These are phyloP conservation scores for Tinea pellionella DNA, from an alignment of 2,888 invertebrate genomes.

Conservation along the genomic window DNA sequence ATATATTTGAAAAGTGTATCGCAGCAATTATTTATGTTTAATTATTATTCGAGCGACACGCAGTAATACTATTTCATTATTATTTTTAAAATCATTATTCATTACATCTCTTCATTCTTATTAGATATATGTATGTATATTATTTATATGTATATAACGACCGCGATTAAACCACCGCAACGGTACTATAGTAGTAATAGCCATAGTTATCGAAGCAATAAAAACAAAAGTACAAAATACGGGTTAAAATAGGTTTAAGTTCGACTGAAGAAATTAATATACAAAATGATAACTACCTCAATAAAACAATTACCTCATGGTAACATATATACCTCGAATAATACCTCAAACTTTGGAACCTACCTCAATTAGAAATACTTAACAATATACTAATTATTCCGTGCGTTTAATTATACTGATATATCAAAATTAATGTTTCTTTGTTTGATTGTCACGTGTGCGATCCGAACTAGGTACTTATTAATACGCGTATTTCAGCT, in stretches of 20 bases:
- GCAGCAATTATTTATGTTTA: conserved; percentile 3
- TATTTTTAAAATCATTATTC: too few relatives aligned
- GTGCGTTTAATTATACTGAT: too few relatives aligned
- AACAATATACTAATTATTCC: too few relatives aligned
- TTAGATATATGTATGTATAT: neutral
- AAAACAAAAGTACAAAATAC: conserved; percentile 4
- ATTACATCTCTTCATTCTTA: too few relatives aligned
- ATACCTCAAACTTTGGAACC: neutral
- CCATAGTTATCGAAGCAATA: conserved; percentile 3
- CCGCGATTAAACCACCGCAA: neutral
- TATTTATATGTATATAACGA: neutral
- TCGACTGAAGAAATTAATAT: neutral
- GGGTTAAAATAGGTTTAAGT: conserved; percentile 2
- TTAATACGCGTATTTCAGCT: too few relatives aligned
- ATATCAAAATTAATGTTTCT: too few relatives aligned
- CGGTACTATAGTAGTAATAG: neutral
- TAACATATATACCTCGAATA: neutral
- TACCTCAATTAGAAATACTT: neutral
- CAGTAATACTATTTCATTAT: too few relatives aligned
- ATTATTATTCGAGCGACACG: neutral
- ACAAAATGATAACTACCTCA: neutral
- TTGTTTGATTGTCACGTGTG: too few relatives aligned
- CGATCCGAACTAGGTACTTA: too few relatives aligned
- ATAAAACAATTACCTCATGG: neutral
- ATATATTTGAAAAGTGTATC: conserved; percentile 3